Base-by-base conservation (phyloP, 2,113 vertebrate species). In the Mobula hypostoma region DNA sequence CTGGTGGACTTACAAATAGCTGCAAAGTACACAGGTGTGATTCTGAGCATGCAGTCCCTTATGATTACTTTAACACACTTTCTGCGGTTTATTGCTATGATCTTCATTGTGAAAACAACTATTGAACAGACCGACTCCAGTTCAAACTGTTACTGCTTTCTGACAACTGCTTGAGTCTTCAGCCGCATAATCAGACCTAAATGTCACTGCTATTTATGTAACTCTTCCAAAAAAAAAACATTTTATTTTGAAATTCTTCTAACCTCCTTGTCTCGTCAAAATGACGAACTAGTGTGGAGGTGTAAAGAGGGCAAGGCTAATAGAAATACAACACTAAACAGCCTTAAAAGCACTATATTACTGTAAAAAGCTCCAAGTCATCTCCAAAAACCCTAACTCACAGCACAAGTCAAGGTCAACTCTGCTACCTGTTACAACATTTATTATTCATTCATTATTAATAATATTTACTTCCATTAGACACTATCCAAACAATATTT, bases 191-290 rank as follows among this genome's bases (percentile, higher is more conserved):
- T 32, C 61, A 68, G 14, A 90, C 61, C n/a, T 7, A 32, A 19
- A 90, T 90, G 85, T 90, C 85, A 90, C 85, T 90, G 61, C 58
- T 32, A 61, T 66, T 88, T 88, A 63, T 88, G n/a, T 63, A 36
- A 66, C 5, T 68, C 14, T 3, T 90, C 85, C 63, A 90, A 90
- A 90, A 90, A 88, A 88, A 14, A 15, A 88, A 14, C 29, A 68
- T 90, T 68, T 66, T 68, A n/a, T 27, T 32, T 90, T 90, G 85
- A 90, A 90, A 32, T 90, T 90, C 85, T 19, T 17, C 61, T 19
- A 7, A 88, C 29, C 61, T 66, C 36, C 85, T n/a, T 58, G 17
- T 32, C 21, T 90, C 61, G 14, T 32, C n/a, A 17, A 63, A 36
- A 90, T 90, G 63, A 90, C 66, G 6, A 66, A 66, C 63, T 32